Base-by-base conservation (phyloP, 1,140 invertebrate species). In the Aphis gossypii region DNA sequence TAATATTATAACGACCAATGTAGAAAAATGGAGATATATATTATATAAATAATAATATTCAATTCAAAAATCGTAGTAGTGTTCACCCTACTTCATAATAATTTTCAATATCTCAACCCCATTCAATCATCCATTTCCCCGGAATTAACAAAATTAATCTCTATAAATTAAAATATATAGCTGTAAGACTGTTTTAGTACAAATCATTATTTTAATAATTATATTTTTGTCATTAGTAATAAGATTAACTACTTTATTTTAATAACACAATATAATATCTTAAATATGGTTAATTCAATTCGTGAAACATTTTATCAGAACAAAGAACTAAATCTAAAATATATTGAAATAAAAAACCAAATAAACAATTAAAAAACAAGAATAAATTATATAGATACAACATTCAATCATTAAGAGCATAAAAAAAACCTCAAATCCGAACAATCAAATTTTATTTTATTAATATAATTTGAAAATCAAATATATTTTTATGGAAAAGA, bases 141-240 rank as follows among this genome's bases (percentile, higher is more conserved):
- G 30, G 60, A 76, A 76, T n/a, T 14, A 76, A 76, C 5, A 76
- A 35, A 8, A 76, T 76, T 76, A 76, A 76, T 76, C 30, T 76
- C 14, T 76, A n/a, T 14, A 20, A n/a, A 76, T 76, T 76, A 76
- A 76, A 76, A 76, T 76, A 76, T n/a, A n/a, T 76, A 76, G 14
- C 60, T 76, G 0, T 76, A 76, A n/a, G 30, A 76, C 14, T 76
- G 30, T 4, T 76, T 76, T 76, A n/a, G 30, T 76, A 76, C 60
- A 76, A 76, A n/a, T 76, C 60, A 76, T 76, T 76, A n/a, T 76
- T 76, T 76, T n/a, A 76, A 76, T n/a, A 76, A 76, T n/a, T n/a
- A 4, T 76, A 76, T 76, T 76, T 76, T n/a, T 76, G 11, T n/a
- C 60, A n/a, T n/a, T 76, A 76, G 7, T 76, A 76, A 76, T n/a